Evolutionary conservation across 2,113 vertebrate genomes (phyloP).

Genomic region (Corythornis madagascariensis): DNA sequence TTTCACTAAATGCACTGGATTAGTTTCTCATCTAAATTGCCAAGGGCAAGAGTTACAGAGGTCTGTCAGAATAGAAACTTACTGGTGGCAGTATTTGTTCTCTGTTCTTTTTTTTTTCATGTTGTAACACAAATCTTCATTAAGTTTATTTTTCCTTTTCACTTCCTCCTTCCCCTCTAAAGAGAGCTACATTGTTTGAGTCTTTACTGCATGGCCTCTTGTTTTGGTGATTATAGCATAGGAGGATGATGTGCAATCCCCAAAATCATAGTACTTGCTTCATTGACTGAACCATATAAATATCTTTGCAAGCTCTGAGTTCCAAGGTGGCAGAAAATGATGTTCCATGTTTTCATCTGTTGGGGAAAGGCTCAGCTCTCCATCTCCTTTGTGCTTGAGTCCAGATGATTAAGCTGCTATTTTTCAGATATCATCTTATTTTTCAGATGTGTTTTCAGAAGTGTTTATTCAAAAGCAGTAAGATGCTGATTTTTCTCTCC

Average conservation of each 20-base stretch:
- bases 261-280: background rate
- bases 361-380: background rate
- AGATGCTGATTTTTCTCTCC: background rate
- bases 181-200: background rate
- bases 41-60: background rate
- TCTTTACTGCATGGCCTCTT: fast-evolving
- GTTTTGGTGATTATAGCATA: background rate
- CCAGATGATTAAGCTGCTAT: background rate
- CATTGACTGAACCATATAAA: background rate
- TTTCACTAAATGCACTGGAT: background rate
- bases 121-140: background rate
- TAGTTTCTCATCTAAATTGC: background rate
- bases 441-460: background rate
- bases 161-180: background rate
- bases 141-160: background rate
- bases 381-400: background rate
- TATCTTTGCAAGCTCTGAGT: background rate
- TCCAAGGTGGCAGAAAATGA: background rate
- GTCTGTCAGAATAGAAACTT: background rate
- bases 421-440: background rate
- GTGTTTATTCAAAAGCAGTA: background rate
- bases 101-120: background rate
- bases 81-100: background rate
- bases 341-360: background rate
- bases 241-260: background rate